A percentile compares a stretch with the other conserved stretches of the same genome.
phyloP scores from a whole-genome alignment of 2,888 invertebrate genomes.

The Archips crataeganus region DNA sequence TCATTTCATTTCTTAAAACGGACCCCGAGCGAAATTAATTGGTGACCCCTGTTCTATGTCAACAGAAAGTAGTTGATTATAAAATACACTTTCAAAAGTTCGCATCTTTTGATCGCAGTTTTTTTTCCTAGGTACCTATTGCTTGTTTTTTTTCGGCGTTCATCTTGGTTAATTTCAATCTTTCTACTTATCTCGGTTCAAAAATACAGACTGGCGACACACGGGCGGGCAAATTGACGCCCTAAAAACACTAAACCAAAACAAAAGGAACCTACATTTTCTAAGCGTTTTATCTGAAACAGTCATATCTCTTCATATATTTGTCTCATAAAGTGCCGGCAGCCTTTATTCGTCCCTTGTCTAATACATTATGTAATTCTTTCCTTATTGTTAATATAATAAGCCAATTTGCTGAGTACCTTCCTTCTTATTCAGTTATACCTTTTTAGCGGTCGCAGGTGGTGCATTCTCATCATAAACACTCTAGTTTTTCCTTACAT shows the following conservation, averaged over 20 bases:
- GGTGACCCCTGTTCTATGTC: no score
- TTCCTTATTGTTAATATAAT: constrained; percentile 15
- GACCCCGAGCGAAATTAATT: no score
- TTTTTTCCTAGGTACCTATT: no score
- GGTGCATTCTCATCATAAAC: constrained; percentile 15
- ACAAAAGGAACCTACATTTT: neutral
- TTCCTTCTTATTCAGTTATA: constrained; percentile 23
- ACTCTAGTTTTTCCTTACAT: constrained; percentile 22
- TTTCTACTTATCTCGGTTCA: no score
- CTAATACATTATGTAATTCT: constrained; percentile 6
- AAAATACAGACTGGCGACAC: no score
- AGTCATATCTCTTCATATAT: neutral
- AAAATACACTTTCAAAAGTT: no score
- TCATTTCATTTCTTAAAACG: no score
- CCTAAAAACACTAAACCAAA: neutral
- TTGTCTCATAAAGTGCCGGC: neutral
- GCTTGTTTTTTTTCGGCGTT: no score
- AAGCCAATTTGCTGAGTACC: constrained; percentile 26
- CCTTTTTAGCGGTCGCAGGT: constrained; percentile 27
- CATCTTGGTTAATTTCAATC: neutral
- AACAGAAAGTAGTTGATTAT: no score
- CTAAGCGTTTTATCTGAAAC: neutral
- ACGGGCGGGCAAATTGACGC: no score
- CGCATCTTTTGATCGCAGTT: no score
- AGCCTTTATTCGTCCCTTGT: neutral